These are phyloP conservation scores for Polia nebulosa DNA, from an alignment of 2,888 invertebrate species.

Conservation along the genomic window DNA sequence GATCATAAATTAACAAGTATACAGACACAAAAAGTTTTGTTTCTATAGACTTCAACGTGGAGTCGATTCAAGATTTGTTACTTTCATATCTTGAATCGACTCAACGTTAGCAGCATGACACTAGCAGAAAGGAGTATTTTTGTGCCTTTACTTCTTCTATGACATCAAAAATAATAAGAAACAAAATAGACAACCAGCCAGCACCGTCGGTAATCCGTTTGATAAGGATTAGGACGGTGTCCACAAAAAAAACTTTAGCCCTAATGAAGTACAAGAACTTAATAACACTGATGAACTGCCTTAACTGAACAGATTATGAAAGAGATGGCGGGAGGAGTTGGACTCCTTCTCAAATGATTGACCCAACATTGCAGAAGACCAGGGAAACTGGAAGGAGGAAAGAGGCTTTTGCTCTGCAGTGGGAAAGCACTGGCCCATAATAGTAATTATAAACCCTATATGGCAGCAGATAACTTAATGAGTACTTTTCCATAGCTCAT, in stretches of 20 bases:
- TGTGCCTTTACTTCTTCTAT: too few species aligned
- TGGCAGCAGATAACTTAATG: background rate
- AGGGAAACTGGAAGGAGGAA: too few species aligned
- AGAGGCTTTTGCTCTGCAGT: too few species aligned
- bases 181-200: background rate
- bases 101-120: background rate
- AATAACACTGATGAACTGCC: background rate
- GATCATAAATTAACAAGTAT: too few species aligned
- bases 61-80: background rate
- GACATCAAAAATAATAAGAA: too few species aligned
- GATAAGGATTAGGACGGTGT: background rate
- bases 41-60: background rate
- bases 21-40: background rate
- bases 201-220: background rate
- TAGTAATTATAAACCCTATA: too few species aligned
- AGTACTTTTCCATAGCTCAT: conserved; percentile 17
- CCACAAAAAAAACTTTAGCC: background rate
- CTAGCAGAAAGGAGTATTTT: background rate
- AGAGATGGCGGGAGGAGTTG: too few species aligned
- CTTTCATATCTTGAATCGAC: too few species aligned
- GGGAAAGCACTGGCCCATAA: too few species aligned
- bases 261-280: background rate
- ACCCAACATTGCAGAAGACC: too few species aligned
- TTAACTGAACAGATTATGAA: too few species aligned
- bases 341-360: too few species aligned